Conservation (phyloP, 1,140 invertebrate genomes). For the Drosophila pseudoobscura region DNA sequence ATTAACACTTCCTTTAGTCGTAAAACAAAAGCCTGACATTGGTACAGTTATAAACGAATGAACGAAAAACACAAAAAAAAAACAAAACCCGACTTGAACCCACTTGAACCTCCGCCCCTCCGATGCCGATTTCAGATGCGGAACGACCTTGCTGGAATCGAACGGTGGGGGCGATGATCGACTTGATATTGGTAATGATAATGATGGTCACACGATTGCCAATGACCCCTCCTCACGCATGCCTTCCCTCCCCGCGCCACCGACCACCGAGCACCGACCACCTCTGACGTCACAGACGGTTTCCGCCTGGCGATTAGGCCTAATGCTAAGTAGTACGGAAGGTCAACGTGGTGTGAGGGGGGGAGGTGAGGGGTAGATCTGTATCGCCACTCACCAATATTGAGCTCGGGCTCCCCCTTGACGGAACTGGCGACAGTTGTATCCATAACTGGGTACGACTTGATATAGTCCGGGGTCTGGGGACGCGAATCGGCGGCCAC, state of each 20-base stretch:
- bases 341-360: neutral
- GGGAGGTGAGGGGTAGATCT: no score
- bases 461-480: conserved; percentile 82
- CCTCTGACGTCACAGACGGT: conserved; percentile 23
- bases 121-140: conserved; percentile 55
- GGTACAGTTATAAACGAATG: conserved; percentile 68
- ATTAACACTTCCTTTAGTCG: conserved; percentile 72
- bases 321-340: conserved; percentile 40
- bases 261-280: no score
- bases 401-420: conserved; percentile 85
- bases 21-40: conserved; percentile 65
- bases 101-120: conserved; percentile 66
- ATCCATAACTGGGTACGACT: conserved; percentile 85
- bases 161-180: conserved; percentile 27
- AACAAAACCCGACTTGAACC: conserved; percentile 61
- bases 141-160: conserved; percentile 71
- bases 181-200: conserved; percentile 17
- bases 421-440: conserved; percentile 85
- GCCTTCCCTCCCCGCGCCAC: no score
- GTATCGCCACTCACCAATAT: conserved; percentile 84
- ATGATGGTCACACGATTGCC: conserved; percentile 43
- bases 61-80: conserved; percentile 19
- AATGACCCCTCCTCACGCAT: no score
- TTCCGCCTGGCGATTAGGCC: conserved; percentile 34
- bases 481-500: conserved; percentile 76